phyloP scores from a whole-genome alignment of 2,888 invertebrate genomes.

The Heliothis peltigera region DNA sequence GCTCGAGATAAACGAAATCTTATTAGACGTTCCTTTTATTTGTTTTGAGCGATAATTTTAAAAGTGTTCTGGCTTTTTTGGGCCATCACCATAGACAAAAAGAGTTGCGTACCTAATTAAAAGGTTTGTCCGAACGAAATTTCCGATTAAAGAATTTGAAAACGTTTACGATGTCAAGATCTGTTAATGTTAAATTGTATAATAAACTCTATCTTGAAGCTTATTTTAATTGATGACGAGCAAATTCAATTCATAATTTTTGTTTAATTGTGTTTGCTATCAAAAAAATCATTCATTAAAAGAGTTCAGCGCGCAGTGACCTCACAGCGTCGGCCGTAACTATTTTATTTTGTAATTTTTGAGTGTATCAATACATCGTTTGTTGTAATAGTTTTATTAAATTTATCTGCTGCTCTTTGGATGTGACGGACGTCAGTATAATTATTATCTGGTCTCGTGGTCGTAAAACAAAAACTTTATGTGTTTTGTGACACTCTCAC shows the following conservation, averaged over 20 bases:
- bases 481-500: slow-evolving; percentile 67
- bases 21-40: slow-evolving; percentile 52
- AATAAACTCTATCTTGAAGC: slow-evolving; percentile 53
- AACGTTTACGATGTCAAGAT: slow-evolving; percentile 51
- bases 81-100: slow-evolving; percentile 14
- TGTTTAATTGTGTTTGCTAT: slow-evolving; percentile 61
- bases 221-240: slow-evolving; percentile 75
- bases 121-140: slow-evolving; percentile 25
- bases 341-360: slow-evolving; percentile 38
- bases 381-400: slow-evolving; percentile 38
- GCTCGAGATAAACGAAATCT: slow-evolving; percentile 59
- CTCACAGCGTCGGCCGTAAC: slow-evolving; percentile 56
- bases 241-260: slow-evolving; percentile 65
- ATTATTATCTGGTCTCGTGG: slow-evolving; percentile 60
- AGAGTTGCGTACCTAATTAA: slow-evolving; percentile 32
- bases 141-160: slow-evolving; percentile 35
- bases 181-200: slow-evolving; percentile 56
- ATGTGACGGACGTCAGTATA: slow-evolving; percentile 60
- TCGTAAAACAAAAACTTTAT: slow-evolving; percentile 74
- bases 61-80: slow-evolving; percentile 27
- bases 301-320: slow-evolving; percentile 63
- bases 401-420: slow-evolving; percentile 55
- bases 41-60: slow-evolving; percentile 44
- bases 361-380: slow-evolving; percentile 30
- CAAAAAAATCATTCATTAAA: slow-evolving; percentile 63